These are phyloP conservation scores for Microcebus jonahi DNA, from an alignment of 2,113 vertebrate species.

Conservation along the genomic window DNA sequence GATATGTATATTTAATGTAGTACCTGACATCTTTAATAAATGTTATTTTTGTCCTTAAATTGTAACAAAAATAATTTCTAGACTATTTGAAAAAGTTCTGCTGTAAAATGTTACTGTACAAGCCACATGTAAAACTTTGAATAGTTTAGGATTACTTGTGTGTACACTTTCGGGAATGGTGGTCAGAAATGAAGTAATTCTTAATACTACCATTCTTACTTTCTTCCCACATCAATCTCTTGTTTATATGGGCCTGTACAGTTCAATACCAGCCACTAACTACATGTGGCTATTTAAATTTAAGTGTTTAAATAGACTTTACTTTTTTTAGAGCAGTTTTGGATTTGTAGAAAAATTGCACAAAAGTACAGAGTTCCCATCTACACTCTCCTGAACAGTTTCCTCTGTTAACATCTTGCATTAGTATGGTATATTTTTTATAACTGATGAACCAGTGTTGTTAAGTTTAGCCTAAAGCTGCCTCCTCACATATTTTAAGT, in stretches of 20 bases:
- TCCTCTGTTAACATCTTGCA: not conserved
- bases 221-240: not conserved
- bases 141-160: not conserved
- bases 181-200: not conserved
- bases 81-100: slow-evolving; percentile 21
- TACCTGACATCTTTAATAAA: not conserved
- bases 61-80: slow-evolving; percentile 38
- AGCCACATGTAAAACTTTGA: not conserved
- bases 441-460: not conserved
- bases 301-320: not conserved
- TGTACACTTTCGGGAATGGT: not conserved
- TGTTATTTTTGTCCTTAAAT: slow-evolving; percentile 1
- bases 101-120: slow-evolving; percentile 8
- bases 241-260: not conserved
- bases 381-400: not conserved
- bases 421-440: not conserved
- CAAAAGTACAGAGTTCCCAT: not conserved
- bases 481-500: too few relatives aligned
- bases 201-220: not conserved
- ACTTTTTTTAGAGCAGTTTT: not conserved
- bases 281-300: not conserved
- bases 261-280: not conserved
- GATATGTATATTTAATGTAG: not conserved
- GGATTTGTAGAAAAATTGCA: slow-evolving; percentile 3
- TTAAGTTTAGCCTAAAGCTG: too few relatives aligned